phyloP scores from a whole-genome alignment of 2,797 vertebrate genomes.

The Linurgus olivaceus region DNA sequence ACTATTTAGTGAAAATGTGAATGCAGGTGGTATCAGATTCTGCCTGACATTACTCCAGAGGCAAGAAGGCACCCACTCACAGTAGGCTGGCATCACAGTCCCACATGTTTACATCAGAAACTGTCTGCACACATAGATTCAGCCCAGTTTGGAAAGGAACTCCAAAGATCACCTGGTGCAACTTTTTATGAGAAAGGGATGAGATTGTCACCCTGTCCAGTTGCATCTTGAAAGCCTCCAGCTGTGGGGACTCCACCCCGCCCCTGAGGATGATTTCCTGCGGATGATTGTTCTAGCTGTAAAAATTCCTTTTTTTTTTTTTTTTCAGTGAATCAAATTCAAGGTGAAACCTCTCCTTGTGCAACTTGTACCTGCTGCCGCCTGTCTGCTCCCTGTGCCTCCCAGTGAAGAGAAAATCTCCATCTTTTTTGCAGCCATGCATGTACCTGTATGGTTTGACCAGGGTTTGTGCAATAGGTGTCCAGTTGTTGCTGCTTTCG shows the following conservation, averaged over 20 bases:
- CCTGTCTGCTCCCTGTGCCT: background rate
- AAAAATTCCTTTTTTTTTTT: background rate
- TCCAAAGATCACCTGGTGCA: background rate
- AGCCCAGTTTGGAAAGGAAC: background rate
- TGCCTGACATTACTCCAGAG: background rate
- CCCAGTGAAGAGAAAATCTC: background rate
- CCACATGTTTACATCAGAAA: accelerated
- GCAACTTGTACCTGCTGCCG: background rate
- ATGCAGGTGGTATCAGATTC: background rate
- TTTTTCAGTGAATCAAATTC: background rate
- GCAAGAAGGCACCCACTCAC: background rate
- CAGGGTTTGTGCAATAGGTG: background rate
- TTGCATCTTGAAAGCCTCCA: accelerated
- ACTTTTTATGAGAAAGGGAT: background rate
- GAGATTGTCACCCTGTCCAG: background rate
- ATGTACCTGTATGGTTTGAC: background rate
- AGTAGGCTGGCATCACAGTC: background rate
- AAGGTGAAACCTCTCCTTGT: background rate
- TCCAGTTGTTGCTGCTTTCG: background rate
- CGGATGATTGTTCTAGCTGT: background rate
- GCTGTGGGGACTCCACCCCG: background rate
- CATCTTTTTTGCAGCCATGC: accelerated
- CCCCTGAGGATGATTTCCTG: background rate
- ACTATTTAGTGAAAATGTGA: background rate
- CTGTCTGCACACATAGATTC: accelerated